Evolutionary conservation across 1,140 invertebrate species (phyloP).

Genomic region (Neuroterus valhalla): DNA sequence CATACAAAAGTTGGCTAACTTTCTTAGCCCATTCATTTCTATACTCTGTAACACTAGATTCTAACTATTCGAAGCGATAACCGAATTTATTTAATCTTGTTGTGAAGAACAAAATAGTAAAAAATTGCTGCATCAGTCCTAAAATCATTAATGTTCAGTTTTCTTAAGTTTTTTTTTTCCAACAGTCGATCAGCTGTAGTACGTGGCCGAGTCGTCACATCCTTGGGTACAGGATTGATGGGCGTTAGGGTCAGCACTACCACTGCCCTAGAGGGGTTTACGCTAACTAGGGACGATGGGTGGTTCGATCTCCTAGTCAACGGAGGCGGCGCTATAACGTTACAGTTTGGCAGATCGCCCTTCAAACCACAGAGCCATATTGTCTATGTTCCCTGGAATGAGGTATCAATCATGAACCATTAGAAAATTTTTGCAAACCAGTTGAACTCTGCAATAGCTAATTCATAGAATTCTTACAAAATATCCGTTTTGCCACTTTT

Average conservation of each 20-base stretch:
- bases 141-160: not conserved
- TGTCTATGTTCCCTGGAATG: slow-evolving; percentile 97
- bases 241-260: slow-evolving; percentile 95
- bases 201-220: slow-evolving; percentile 92
- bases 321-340: slow-evolving; percentile 94
- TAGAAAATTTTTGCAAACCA: no score
- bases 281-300: slow-evolving; percentile 91
- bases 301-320: slow-evolving; percentile 98
- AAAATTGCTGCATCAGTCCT: not conserved
- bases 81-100: not conserved
- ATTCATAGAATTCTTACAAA: not conserved
- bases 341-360: slow-evolving; percentile 94
- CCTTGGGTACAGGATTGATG: slow-evolving; percentile 92
- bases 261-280: slow-evolving; percentile 93
- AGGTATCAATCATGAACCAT: slow-evolving; percentile 76
- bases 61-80: not conserved
- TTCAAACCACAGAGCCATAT: slow-evolving; percentile 93
- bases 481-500: slow-evolving; percentile 37
- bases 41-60: not conserved
- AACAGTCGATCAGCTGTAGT: slow-evolving; percentile 96
- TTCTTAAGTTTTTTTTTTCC: slow-evolving; percentile 36
- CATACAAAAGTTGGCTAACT: not conserved
- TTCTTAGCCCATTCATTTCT: not conserved
- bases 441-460: no score
- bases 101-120: not conserved